A percentile compares a stretch with the other conserved stretches of the same genome.
These are phyloP conservation scores for Corynorhinus townsendii DNA, from an alignment of 2,113 vertebrate species.

Conservation along the genomic window DNA sequence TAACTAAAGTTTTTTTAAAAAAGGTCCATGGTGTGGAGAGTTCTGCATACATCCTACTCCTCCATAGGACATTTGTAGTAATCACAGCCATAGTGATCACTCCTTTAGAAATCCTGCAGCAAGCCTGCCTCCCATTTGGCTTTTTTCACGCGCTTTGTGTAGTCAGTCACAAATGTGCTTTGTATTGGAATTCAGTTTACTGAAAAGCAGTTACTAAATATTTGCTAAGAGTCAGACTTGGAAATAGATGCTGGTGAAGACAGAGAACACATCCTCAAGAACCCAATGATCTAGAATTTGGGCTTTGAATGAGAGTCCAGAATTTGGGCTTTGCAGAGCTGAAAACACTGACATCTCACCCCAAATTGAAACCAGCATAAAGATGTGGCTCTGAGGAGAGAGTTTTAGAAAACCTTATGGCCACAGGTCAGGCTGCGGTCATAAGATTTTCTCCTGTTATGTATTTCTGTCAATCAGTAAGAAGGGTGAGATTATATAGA, in stretches of 20 bases:
- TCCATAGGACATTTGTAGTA: neutral
- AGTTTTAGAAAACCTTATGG: neutral
- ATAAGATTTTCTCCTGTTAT: neutral
- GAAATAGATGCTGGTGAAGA: neutral
- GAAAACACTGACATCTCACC: neutral
- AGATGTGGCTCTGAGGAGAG: neutral
- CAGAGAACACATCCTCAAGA: neutral
- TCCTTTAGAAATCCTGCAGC: neutral
- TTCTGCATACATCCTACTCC: neutral
- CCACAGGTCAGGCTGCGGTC: neutral
- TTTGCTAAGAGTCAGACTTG: neutral
- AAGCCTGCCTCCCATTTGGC: neutral
- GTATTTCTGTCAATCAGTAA: neutral
- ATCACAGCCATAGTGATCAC: neutral
- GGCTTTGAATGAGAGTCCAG: neutral
- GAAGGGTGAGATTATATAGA: neutral
- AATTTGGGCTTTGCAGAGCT: neutral
- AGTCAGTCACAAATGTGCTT: neutral
- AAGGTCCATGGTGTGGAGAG: neutral
- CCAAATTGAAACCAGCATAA: neutral
- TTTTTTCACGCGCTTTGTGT: neutral
- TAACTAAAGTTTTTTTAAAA: neutral
- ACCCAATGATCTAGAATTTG: neutral
- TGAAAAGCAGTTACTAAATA: neutral
- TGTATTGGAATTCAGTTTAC: neutral